These are phyloP conservation scores for Halisarca cf. caerulea DNA, from an alignment of 37 sponge, comb jelly and placozoan genomes.

Conservation along the genomic window DNA sequence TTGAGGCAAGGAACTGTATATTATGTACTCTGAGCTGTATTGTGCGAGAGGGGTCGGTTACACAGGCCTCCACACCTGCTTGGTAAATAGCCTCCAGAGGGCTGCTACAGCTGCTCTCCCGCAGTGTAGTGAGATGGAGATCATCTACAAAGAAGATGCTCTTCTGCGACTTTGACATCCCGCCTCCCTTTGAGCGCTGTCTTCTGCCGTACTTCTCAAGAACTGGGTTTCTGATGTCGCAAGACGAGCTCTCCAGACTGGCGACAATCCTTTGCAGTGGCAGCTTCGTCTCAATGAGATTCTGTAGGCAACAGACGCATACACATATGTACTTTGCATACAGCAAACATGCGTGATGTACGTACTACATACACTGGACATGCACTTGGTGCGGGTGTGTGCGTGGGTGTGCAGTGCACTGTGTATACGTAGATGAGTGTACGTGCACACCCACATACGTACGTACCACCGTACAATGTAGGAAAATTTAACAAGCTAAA, in stretches of 20 bases:
- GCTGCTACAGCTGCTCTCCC: background rate
- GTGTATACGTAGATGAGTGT: too few relatives aligned
- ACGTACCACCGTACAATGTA: background rate
- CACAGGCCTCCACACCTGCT: background rate
- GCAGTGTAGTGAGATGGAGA: constrained; percentile 33
- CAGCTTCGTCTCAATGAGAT: constrained; percentile 7
- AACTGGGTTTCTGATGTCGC: constrained; percentile 35
- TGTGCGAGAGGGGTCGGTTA: constrained; percentile 20
- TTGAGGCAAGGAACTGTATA: constrained; percentile 28
- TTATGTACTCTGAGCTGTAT: constrained; percentile 31
- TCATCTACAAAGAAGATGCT: constrained; percentile 60
- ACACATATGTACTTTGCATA: too few relatives aligned
- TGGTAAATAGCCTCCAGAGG: constrained; percentile 28
- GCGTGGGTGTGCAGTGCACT: too few relatives aligned
- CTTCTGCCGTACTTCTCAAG: background rate
- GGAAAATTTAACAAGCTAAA: background rate
- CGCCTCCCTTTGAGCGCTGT: background rate
- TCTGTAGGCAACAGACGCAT: background rate
- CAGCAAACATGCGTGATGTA: too few relatives aligned
- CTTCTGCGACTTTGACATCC: background rate
- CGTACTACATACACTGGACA: too few relatives aligned
- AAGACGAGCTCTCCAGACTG: background rate
- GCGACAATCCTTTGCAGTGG: constrained; percentile 9
- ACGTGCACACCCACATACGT: background rate
- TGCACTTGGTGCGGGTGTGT: too few relatives aligned